Base-by-base conservation (phyloP, 2,113 vertebrate genomes). In the Eurypyga helias region DNA sequence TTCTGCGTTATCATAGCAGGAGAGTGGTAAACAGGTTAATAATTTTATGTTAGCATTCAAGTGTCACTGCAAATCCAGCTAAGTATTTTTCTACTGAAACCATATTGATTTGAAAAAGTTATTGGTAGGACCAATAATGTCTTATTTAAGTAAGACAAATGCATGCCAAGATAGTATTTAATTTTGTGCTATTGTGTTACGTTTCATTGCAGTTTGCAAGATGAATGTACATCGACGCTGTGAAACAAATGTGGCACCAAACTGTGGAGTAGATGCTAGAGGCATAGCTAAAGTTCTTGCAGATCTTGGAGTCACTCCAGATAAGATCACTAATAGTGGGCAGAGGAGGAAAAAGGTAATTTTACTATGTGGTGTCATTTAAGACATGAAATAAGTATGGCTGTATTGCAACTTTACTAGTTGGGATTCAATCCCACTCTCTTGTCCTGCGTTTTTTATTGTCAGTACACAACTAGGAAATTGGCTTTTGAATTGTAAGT, bases 191-290 rank as follows among this genome's bases (percentile, higher is more conserved):
- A n/a, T 41, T 52, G 6, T 52, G 60, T 87, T n/a, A 14, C 26
- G 46, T 94, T 94, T 96, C 94, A 41, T 83, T 93, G 16, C 97
- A 99, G 99, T 99, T 90, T 99, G 99, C 98, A 99, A 99, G 98
- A 99, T 99, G 99, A 99, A 99, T 52, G 99, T 99, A 89, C 99
- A 99, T 98, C 98, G 99, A 83, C 99, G 99, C 84, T 99, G 99
- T 97, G 99, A 99, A 98, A 98, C 97, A 92, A 99, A 99, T 15
- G 99, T 99, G 96, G 99, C 99, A 75, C 99, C 99, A 64, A 99
- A 99, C 98, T 99, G 99, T 33, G 99, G 99, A 4, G 99, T 99
- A 92, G 99, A 99, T 48, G 99, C 99, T 96, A 98, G 99, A 92
- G 99, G 99, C 18, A 99, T 99, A 45, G 99, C 99, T 60, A 99